Evolutionary conservation across 2,113 vertebrate genomes (phyloP).

Genomic region (Notiomystis cincta): DNA sequence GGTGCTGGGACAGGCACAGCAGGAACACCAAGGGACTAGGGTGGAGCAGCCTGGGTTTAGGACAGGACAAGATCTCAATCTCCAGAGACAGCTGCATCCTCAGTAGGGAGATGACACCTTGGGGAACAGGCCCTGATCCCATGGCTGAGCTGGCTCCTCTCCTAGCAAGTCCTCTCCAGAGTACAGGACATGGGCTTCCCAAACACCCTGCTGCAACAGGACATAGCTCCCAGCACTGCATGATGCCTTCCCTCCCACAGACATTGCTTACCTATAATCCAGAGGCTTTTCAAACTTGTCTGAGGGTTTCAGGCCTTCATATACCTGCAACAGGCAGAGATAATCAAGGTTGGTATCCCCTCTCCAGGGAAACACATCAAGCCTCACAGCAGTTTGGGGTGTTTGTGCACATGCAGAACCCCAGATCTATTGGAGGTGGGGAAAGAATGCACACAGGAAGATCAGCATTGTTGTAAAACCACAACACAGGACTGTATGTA

Average conservation of each 20-base stretch:
- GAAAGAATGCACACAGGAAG: not conserved
- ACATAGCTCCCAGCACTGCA: not conserved
- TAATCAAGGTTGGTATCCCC: not conserved
- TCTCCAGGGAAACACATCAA: not conserved
- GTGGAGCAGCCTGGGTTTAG: not conserved
- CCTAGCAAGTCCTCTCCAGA: not conserved
- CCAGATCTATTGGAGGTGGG: not conserved
- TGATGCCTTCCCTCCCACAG: not conserved
- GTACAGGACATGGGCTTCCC: not conserved
- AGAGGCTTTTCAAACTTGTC: slow-evolving; percentile 95
- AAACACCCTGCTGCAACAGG: not conserved
- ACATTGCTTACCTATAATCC: slow-evolving; percentile 84
- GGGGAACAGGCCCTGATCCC: not conserved
- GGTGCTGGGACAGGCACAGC: not conserved
- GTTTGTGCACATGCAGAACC: not conserved
- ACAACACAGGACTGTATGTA: not conserved
- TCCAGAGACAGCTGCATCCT: not conserved
- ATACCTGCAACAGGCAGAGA: slow-evolving; percentile 79
- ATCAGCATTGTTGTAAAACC: not conserved
- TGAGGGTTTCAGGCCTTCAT: slow-evolving; percentile 93
- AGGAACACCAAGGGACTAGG: not conserved
- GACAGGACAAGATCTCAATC: not conserved
- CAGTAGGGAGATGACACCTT: not conserved
- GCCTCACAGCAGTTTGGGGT: not conserved
- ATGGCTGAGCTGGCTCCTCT: not conserved